Evolutionary conservation across 2,113 vertebrate genomes (phyloP).

Genomic region (Nasalis larvatus): DNA sequence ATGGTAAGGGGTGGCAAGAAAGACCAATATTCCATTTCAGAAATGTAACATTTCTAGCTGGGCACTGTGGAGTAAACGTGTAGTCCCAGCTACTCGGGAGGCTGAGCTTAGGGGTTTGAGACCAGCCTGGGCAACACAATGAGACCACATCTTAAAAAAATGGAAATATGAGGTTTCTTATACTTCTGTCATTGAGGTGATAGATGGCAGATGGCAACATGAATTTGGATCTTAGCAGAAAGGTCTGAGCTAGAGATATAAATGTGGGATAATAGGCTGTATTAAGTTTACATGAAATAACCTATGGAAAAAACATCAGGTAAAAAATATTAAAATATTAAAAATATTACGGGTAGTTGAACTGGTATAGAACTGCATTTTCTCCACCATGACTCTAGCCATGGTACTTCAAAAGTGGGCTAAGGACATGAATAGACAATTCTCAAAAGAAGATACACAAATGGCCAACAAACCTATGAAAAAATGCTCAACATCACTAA

Average conservation of each 20-base stretch:
- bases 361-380: neutral
- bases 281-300: neutral
- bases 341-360: neutral
- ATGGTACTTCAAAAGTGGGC: neutral
- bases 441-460: too few species aligned
- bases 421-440: too few species aligned
- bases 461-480: too few species aligned
- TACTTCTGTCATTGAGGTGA: neutral
- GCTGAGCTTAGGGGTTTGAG: too few species aligned
- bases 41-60: neutral
- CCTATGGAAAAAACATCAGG: neutral
- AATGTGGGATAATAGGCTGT: neutral
- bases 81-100: too few species aligned
- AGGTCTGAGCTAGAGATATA: neutral
- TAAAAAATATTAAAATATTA: neutral
- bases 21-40: neutral
- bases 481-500: too few species aligned
- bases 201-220: neutral
- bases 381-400: neutral
- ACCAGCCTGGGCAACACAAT: too few species aligned
- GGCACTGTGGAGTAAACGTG: too few species aligned
- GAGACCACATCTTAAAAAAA: too few species aligned
- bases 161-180: too few species aligned
- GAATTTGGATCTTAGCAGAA: neutral
- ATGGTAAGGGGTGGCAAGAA: neutral